These are phyloP conservation scores for Hipparchia sbordonii DNA, from an alignment of 2,888 invertebrate genomes.

Conservation along the genomic window DNA sequence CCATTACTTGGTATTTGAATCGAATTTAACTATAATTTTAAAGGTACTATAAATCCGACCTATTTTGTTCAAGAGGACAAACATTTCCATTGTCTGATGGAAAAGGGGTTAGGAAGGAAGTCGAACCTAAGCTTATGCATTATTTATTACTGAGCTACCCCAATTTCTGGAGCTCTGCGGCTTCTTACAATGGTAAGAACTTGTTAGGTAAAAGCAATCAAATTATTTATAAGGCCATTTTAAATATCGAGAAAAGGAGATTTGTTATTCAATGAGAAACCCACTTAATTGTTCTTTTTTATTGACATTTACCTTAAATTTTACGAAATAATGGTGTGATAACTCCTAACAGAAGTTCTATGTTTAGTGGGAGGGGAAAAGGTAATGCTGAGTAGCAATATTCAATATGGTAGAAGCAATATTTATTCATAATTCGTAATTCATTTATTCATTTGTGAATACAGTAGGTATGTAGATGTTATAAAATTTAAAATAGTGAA, in stretches of 20 bases:
- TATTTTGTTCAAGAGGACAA: conserved; percentile 17
- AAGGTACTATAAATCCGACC: background rate
- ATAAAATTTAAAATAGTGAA: no score
- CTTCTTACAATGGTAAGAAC: conserved; percentile 29
- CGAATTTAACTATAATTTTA: no score
- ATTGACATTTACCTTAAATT: no score
- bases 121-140: conserved; percentile 35
- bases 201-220: conserved; percentile 26
- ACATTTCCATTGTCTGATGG: conserved; percentile 23
- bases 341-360: no score
- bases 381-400: no score
- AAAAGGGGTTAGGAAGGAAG: conserved; percentile 30
- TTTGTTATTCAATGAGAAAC: background rate
- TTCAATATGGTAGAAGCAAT: no score
- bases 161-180: conserved; percentile 28
- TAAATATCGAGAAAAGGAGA: conserved; percentile 23
- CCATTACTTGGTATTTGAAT: no score
- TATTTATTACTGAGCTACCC: conserved; percentile 31
- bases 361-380: no score
- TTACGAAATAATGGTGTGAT: no score
- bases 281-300: background rate
- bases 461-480: no score
- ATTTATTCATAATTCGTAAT: no score
- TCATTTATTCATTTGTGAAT: no score
- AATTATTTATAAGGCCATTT: conserved; percentile 33